Evolutionary conservation across 1,140 invertebrate genomes (phyloP).

Genomic region (Thaumetopoea pityocampa): DNA sequence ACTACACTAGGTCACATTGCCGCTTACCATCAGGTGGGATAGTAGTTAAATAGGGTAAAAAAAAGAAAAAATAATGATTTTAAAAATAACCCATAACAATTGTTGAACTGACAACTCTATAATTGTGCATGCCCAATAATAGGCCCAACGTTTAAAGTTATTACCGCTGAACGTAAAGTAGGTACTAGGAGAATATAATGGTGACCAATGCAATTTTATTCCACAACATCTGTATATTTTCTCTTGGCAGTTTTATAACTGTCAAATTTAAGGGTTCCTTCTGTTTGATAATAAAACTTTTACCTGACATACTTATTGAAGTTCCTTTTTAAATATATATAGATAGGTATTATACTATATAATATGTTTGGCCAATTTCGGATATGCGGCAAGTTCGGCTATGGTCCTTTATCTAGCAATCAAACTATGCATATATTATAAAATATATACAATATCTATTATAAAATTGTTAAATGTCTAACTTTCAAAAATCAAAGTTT

Average conservation of each 20-base stretch:
- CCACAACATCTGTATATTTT: slow-evolving; percentile 9
- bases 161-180: slow-evolving; percentile 8
- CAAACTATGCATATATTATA: no score
- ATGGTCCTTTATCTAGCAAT: no score
- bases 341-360: not conserved
- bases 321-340: slow-evolving; percentile 4
- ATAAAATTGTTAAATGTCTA: no score
- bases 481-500: no score
- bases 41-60: slow-evolving; percentile 1
- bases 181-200: slow-evolving; percentile 8
- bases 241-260: slow-evolving; percentile 12
- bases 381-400: no score
- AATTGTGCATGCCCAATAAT: slow-evolving; percentile 12
- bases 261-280: slow-evolving; percentile 13
- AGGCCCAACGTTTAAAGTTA: slow-evolving; percentile 14
- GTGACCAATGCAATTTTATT: slow-evolving; percentile 4
- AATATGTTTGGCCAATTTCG: no score
- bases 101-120: slow-evolving; percentile 8
- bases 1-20: slow-evolving; percentile 1
- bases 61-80: slow-evolving; percentile 4
- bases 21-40: slow-evolving; percentile 1
- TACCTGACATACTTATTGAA: not conserved
- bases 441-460: no score
- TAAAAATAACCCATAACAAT: slow-evolving; percentile 18
- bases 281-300: not conserved